Evolutionary conservation across 2,113 vertebrate genomes (phyloP), one percentile per base, ranked within the genome.

Genomic region (Damaliscus lunatus): DNA sequence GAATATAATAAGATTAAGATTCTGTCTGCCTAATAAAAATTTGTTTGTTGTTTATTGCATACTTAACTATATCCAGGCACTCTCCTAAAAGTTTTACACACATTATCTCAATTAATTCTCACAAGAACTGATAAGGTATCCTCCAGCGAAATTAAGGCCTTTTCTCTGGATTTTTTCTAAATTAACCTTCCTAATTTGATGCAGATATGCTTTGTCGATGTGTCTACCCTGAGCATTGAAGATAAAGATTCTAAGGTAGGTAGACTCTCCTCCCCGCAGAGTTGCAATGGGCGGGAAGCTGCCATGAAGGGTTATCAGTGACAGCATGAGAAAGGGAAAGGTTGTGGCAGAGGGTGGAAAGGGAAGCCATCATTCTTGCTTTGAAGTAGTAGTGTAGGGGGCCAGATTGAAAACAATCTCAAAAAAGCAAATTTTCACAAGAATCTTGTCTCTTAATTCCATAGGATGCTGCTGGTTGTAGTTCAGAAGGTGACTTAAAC

Each of bases 141-240:
- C 90, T 25, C 25, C 52, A 93, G 74, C 74, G 19, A 95, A 92
- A 87, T n/a, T 29, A 55, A 33, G 23, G 25, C 23, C 43, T 92
- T 96, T 94, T 50, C 25, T 93, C 31, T 53, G 74, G 11, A 74
- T 23, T 74, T 91, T 92, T 92, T 88, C 94, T 97, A 91, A 98
- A 92, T 90, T 57, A 5, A 92, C 29, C n/a, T 57, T 97, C 29
- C 57, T 96, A 81, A 90, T 97, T 93, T 98, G 74, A 52, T 97
- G n/a, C 96, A 98, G 98, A 98, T 98, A 97, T 55, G 92, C 82
- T 99, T 98, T 91, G 97, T 92, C 25, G 98, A 98, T 46, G 97
- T 98, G 86, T 97, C 98, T 82, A 98, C 94, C 93, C 64, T 98
- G 78, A 98, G 95, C 0, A 2, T 67, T 21, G 97, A 98, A 94